These are phyloP conservation scores for Xylocampa areola DNA, from an alignment of 2,888 invertebrate species.

Conservation along the genomic window DNA sequence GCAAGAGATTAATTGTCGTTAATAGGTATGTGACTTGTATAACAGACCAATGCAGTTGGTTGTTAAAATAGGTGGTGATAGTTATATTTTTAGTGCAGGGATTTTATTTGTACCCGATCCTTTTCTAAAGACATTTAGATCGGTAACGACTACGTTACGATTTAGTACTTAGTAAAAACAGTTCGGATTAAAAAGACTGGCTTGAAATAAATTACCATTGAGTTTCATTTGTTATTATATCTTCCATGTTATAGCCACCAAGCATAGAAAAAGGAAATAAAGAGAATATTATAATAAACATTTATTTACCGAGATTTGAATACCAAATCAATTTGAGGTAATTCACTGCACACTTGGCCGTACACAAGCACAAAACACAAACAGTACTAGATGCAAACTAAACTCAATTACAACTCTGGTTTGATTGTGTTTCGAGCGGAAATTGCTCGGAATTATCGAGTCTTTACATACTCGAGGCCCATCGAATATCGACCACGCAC, in stretches of 20 bases:
- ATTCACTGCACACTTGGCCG: constrained; percentile 15
- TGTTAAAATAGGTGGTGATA: too few species aligned
- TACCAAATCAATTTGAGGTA: constrained; percentile 20
- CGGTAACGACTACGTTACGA: neutral
- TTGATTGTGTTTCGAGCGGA: constrained; percentile 43
- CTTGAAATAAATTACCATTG: constrained; percentile 3
- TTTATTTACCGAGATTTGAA: constrained; percentile 15
- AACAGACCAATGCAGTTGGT: neutral
- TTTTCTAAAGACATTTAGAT: too few species aligned
- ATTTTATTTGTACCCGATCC: too few species aligned
- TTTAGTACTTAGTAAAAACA: neutral
- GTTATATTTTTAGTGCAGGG: too few species aligned
- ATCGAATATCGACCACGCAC: constrained; percentile 24
- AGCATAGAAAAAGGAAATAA: neutral
- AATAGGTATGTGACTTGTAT: neutral
- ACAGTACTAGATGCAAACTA: constrained; percentile 33
- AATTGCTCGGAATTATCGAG: constrained; percentile 44
- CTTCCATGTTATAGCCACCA: neutral
- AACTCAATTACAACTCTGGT: constrained; percentile 41
- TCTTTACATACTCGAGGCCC: constrained; percentile 24
- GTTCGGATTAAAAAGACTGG: neutral
- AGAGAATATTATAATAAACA: neutral
- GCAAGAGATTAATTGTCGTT: constrained; percentile 14
- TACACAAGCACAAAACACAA: constrained; percentile 28
- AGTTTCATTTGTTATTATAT: neutral